phyloP scores from a whole-genome alignment of 2,797 vertebrate species.

The Halcyon smyrnensis region DNA sequence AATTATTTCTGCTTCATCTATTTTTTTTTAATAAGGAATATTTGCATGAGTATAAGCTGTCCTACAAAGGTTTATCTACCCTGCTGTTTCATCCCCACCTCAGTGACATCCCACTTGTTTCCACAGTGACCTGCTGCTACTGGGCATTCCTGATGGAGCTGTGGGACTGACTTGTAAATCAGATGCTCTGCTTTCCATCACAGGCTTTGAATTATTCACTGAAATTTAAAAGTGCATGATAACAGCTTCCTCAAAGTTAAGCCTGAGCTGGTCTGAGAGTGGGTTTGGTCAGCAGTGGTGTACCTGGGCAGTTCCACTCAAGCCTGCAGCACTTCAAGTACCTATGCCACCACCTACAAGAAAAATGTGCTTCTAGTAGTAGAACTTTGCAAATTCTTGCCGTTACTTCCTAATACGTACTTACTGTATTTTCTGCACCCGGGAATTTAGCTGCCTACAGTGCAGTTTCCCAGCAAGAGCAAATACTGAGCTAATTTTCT shows the following conservation, averaged over 20 bases:
- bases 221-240: conserved; percentile 21
- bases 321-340: background rate
- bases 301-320: background rate
- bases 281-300: background rate
- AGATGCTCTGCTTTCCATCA: background rate
- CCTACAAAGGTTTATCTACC: background rate
- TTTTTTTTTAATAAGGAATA: background rate
- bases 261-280: background rate
- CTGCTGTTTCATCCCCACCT: background rate
- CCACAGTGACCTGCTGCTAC: background rate
- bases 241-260: conserved; percentile 33
- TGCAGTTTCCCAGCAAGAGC: background rate
- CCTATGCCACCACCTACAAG: background rate
- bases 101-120: background rate
- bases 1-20: background rate
- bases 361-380: background rate
- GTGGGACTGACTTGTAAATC: background rate
- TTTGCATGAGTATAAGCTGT: background rate
- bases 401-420: background rate
- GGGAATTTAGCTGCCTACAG: background rate
- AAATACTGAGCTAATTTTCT: background rate
- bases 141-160: background rate
- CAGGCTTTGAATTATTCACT: conserved; percentile 68
- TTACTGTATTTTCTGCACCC: background rate
- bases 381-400: background rate